Evolutionary conservation across 92 coral and sea anemone species (phyloP), one percentile per base, ranked within the genome.

Genomic region (Palythoa caribaeorum): DNA sequence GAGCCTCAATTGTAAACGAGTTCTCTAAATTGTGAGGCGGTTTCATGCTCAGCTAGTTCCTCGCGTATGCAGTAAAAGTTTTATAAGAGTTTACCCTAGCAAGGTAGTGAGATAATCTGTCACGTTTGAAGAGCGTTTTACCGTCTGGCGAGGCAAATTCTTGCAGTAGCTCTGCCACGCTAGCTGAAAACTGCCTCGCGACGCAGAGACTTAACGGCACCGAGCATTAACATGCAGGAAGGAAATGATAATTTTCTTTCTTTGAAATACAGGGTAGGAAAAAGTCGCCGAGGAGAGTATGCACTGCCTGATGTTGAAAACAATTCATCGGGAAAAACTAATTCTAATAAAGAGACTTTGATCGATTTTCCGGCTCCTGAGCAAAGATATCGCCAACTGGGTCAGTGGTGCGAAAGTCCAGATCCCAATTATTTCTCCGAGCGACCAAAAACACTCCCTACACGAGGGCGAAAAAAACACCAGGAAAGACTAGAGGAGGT

Each of bases 221-320:
- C 28, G 28, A 0, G 28, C 28, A 28, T 28, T 28, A 28, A 0
- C 28, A 28, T 28, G 28, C 28, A 28, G 0, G 28, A 28, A 28
- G 28, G 28, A 28, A 28, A 28, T 28, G 28, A 28, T 38, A 6
- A 16, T 3, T 78, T 57, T 47, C 13, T 60, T 89, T 85, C 0
- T 81, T 73, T 40, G 21, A 17, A 71, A 71, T 51, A 15, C 75
- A 95, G 98, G 85, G 87, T 91, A 36, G 96, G 96, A 2, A 95
- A 95, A 89, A 70, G 60, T 5, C 90, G 90, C 44, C 91, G 94
- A 38, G 98, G 98, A 2, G 98, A 95, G 37, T 93, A 95, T 80
- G 92, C 74, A 20, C 69, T 95, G 38, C 79, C 98, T 2, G 96
- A 93, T 73, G 59, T 39, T 74, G 98, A 95, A 69, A 89, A 92